Evolutionary conservation across 2,888 invertebrate species (phyloP).

Genomic region (Dastarcus helophoroides): DNA sequence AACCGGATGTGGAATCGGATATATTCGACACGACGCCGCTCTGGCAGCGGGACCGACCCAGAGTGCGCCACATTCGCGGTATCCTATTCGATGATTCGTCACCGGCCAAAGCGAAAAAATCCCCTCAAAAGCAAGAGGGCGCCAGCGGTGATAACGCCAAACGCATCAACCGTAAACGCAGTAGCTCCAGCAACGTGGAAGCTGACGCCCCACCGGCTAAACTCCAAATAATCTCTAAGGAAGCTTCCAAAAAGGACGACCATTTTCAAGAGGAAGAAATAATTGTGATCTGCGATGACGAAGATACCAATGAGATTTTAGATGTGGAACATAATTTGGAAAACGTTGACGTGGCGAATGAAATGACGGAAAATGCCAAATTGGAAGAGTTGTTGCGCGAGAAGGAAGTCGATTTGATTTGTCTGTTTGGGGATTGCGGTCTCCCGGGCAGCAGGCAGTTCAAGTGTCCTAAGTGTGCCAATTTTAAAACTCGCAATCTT

Average conservation of each 20-base stretch:
- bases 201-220: slow-evolving; percentile 4
- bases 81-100: slow-evolving; percentile 44
- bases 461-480: slow-evolving; percentile 50
- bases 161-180: slow-evolving; percentile 4
- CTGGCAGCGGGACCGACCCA: slow-evolving; percentile 48
- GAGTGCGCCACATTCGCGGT: slow-evolving; percentile 40
- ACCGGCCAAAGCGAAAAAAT: slow-evolving; percentile 20
- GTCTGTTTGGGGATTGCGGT: slow-evolving; percentile 32
- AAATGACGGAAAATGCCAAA: slow-evolving; percentile 11
- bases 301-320: slow-evolving; percentile 4
- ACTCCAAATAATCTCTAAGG: background rate
- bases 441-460: slow-evolving; percentile 44
- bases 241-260: background rate
- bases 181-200: slow-evolving; percentile 9
- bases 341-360: slow-evolving; percentile 13
- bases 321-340: slow-evolving; percentile 7
- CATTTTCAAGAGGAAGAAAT: slow-evolving; percentile 7
- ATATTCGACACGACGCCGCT: slow-evolving; percentile 47
- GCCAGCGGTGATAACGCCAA: background rate
- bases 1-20: slow-evolving; percentile 19
- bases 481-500: slow-evolving; percentile 44
- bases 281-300: slow-evolving; percentile 18
- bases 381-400: slow-evolving; percentile 4
- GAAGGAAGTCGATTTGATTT: slow-evolving; percentile 9
- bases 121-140: background rate